Evolutionary conservation across 2,888 invertebrate species (phyloP).

Genomic region (Pristionchus fissidentatus): DNA sequence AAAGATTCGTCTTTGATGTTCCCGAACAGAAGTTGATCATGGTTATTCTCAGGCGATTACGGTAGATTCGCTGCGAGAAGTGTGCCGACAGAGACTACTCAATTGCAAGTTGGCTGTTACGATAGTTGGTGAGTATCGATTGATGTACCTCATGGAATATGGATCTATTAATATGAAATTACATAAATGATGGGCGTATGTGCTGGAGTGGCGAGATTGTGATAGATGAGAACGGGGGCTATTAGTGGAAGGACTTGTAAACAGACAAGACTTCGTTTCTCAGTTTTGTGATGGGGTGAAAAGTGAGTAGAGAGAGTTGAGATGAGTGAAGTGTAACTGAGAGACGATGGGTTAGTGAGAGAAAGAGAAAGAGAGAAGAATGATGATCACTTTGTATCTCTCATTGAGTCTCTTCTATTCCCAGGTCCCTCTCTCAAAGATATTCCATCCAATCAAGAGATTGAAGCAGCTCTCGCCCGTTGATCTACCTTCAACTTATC

Average conservation of each 20-base stretch:
- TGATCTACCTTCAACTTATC: not conserved
- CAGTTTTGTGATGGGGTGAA: conserved; percentile 21
- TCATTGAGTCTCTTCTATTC: conserved; percentile 12
- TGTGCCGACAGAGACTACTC: conserved; percentile 61
- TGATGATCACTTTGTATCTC: conserved; percentile 37
- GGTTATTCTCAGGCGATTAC: conserved; percentile 61
- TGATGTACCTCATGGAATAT: not conserved
- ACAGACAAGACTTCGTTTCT: conserved; percentile 20
- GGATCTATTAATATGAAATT: not conserved
- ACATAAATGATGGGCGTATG: conserved; percentile 12
- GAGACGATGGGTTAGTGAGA: conserved; percentile 1
- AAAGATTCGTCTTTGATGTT: not conserved
- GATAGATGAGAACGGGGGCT: not conserved
- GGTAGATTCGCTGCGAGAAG: conserved; percentile 62
- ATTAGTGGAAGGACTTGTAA: not conserved
- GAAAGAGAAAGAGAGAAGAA: not conserved
- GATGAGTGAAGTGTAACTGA: conserved; percentile 28
- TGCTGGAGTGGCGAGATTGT: too few relatives aligned
- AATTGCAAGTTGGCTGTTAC: conserved; percentile 64
- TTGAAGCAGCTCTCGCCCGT: conserved; percentile 49
- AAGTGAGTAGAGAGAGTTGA: conserved; percentile 34
- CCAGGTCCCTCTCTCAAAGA: conserved; percentile 30
- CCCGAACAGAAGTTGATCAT: not conserved
- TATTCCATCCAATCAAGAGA: conserved; percentile 54
- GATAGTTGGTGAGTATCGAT: conserved; percentile 61